phyloP scores from a whole-genome alignment of 64 coral and sea anemone genomes.

The Astreopora myriophthalma region DNA sequence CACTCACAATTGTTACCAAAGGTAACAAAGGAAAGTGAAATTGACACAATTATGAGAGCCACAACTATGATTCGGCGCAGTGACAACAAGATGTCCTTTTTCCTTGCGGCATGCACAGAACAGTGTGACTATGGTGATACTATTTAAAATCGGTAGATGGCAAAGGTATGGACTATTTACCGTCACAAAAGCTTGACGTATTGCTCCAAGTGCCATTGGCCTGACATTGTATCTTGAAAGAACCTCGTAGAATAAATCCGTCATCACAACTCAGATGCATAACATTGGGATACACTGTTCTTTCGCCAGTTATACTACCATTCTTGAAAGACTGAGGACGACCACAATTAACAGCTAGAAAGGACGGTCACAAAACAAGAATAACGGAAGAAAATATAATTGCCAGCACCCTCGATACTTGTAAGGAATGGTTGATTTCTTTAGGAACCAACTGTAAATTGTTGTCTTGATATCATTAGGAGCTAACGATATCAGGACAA shows the following conservation, averaged over 20 bases:
- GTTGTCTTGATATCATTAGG: background rate
- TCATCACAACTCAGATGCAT: constrained; percentile 35
- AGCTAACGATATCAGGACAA: background rate
- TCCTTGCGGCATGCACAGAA: too few relatives aligned
- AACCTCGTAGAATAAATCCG: constrained; percentile 46
- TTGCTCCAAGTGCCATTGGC: constrained; percentile 10
- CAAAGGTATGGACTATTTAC: background rate
- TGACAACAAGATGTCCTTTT: too few relatives aligned
- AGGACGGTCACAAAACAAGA: background rate
- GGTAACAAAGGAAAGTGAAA: too few relatives aligned
- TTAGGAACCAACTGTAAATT: too few relatives aligned
- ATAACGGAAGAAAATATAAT: background rate
- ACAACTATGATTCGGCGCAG: too few relatives aligned
- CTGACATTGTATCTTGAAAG: background rate
- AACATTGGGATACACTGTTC: constrained; percentile 43
- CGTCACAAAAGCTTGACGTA: background rate
- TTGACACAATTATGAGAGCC: too few relatives aligned
- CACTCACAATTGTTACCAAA: too few relatives aligned
- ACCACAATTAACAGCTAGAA: constrained; percentile 6
- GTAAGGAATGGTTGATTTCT: too few relatives aligned
- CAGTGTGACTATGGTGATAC: too few relatives aligned
- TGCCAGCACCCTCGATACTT: too few relatives aligned
- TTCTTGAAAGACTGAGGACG: background rate
- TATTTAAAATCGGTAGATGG: too few relatives aligned
- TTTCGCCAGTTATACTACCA: constrained; percentile 32